Conservation (phyloP, 1,140 invertebrate genomes). For the Ceratosolen solmsi region DNA sequence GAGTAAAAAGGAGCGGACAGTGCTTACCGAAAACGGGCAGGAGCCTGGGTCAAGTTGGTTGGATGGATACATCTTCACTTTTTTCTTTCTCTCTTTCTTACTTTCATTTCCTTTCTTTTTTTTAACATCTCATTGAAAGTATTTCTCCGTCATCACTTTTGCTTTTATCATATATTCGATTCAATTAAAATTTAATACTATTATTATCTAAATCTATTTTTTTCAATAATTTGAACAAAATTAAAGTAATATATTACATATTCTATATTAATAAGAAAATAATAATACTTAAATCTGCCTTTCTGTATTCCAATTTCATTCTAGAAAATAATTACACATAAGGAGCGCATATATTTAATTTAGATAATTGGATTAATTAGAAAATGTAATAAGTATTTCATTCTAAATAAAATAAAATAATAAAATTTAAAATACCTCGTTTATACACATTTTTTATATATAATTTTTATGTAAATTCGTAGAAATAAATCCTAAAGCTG, state of each 20-base stretch:
- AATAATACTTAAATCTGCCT: neutral
- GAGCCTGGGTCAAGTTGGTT: conserved; percentile 74
- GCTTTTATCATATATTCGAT: conserved; percentile 40
- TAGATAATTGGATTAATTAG: neutral
- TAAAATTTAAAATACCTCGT: too few species aligned
- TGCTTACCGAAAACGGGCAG: conserved; percentile 74
- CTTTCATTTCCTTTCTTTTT: conserved; percentile 56
- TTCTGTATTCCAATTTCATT: neutral
- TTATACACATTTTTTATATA: too few species aligned
- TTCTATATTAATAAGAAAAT: neutral
- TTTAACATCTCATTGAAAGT: conserved; percentile 65
- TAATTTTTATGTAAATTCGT: neutral
- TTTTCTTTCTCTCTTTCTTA: conserved; percentile 65
- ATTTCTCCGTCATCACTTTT: conserved; percentile 60
- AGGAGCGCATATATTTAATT: neutral
- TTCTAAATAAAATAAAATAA: neutral
- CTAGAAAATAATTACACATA: neutral
- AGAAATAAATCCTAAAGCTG: neutral
- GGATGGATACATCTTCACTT: conserved; percentile 72
- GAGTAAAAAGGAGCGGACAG: conserved; percentile 73
- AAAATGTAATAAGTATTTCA: neutral
- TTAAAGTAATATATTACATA: neutral
- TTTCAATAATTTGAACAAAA: conserved; percentile 1
- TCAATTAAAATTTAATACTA: conserved; percentile 11
- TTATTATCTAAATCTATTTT: conserved; percentile 2